These are phyloP conservation scores for Acanthosepion lycidas DNA, from an alignment of 2,888 invertebrate species.

Conservation along the genomic window DNA sequence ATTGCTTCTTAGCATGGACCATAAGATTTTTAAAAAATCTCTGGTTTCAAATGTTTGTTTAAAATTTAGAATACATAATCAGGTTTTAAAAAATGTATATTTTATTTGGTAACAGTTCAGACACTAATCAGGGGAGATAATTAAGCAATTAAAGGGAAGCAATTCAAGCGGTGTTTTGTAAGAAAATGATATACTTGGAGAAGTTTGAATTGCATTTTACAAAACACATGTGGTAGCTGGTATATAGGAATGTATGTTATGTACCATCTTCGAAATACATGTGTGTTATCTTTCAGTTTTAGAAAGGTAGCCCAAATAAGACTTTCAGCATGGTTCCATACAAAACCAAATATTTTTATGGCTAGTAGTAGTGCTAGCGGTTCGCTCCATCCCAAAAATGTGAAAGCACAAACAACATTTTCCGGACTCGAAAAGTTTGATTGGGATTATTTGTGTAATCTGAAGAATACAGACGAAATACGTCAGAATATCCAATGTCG, in stretches of 20 bases:
- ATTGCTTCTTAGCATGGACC: no score
- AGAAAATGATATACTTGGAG: not conserved
- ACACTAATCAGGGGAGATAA: not conserved
- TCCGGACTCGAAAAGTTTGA: conserved; percentile 81
- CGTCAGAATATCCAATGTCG: conserved; percentile 80
- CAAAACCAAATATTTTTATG: not conserved
- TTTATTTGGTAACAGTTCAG: no score
- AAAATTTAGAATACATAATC: no score
- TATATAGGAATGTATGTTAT: not conserved
- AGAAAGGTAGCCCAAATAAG: no score
- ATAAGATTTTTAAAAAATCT: no score
- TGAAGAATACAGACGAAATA: conserved; percentile 79
- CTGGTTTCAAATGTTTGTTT: no score
- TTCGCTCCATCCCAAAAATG: not conserved
- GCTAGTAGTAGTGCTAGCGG: not conserved
- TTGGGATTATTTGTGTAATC: conserved; percentile 80
- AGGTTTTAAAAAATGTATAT: no score
- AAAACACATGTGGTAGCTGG: not conserved
- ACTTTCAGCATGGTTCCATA: not conserved
- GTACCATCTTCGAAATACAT: not conserved
- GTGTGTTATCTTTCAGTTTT: not conserved
- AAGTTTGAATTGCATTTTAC: not conserved
- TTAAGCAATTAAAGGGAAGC: not conserved
- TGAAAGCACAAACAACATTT: not conserved
- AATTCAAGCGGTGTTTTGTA: not conserved